These are phyloP conservation scores for Kryphioiulus occultus DNA, from an alignment of 2,888 invertebrate genomes.

Conservation along the genomic window DNA sequence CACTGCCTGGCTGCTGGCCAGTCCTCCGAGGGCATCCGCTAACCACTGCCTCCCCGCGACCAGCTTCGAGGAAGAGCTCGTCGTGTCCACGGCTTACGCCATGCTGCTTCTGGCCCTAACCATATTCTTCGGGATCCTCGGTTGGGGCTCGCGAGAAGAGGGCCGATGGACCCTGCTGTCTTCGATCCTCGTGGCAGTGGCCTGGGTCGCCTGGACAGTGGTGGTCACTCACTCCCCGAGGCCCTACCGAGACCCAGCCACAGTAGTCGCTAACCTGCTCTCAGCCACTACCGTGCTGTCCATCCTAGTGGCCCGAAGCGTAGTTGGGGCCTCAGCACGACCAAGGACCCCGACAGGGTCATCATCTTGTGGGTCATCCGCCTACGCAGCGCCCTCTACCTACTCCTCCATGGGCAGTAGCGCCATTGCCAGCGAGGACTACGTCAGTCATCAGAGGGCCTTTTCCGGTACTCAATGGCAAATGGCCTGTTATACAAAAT, in stretches of 20 bases:
- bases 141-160: conserved; percentile 63
- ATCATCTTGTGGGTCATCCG: neutral
- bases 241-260: conserved; percentile 61
- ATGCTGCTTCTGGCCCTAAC: conserved; percentile 63
- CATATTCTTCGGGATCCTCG: conserved; percentile 61
- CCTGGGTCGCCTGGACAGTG: conserved; percentile 63
- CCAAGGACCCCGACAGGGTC: no score
- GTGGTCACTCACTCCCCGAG: conserved; percentile 60
- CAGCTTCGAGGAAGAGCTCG: conserved; percentile 62
- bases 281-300: conserved; percentile 62
- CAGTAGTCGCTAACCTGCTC: conserved; percentile 62
- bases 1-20: conserved; percentile 63
- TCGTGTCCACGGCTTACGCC: conserved; percentile 63
- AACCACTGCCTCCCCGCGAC: conserved; percentile 60
- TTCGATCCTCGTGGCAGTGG: conserved; percentile 59
- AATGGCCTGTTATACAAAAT: no score
- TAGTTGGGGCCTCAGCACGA: conserved; percentile 53
- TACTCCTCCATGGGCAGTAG: neutral
- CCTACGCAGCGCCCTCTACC: neutral
- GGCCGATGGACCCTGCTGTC: conserved; percentile 63
- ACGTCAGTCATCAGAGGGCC: neutral
- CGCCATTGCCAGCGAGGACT: neutral
- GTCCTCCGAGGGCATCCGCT: conserved; percentile 58
- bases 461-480: neutral
- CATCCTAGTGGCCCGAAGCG: conserved; percentile 62